Evolutionary conservation across 2,797 vertebrate species (phyloP).

Genomic region (Sparidentex hasta): DNA sequence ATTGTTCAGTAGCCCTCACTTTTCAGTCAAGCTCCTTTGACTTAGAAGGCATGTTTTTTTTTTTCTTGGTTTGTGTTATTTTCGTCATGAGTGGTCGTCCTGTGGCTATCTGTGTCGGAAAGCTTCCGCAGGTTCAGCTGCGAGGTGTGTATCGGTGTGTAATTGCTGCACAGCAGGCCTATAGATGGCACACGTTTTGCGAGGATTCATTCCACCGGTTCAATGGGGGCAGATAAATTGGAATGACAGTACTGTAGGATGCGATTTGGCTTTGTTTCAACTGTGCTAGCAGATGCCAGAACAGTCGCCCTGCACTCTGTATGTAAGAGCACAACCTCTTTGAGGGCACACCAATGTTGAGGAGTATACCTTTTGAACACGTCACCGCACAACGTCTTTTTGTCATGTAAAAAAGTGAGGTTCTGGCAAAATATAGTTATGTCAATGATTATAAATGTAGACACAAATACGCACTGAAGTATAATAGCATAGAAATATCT

Average conservation of each 20-base stretch:
- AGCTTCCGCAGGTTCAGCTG: constrained; percentile 49
- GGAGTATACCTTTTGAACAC: constrained; percentile 69
- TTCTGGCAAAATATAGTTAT: constrained; percentile 81
- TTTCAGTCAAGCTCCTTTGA: constrained; percentile 70
- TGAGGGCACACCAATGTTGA: constrained; percentile 64
- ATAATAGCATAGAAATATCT: constrained; percentile 77
- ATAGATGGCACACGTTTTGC: constrained; percentile 59
- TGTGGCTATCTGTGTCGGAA: constrained; percentile 35
- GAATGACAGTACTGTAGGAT: constrained; percentile 76
- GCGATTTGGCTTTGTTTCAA: constrained; percentile 82
- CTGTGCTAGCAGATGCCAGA: constrained; percentile 58
- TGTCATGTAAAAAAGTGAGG: constrained; percentile 74
- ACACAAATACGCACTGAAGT: constrained; percentile 76
- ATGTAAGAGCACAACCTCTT: constrained; percentile 56
- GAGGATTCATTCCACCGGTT: constrained; percentile 59
- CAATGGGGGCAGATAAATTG: constrained; percentile 58
- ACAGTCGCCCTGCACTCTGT: constrained; percentile 58
- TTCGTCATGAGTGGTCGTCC: constrained; percentile 35
- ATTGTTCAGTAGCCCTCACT: constrained; percentile 76
- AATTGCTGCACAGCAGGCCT: constrained; percentile 61
- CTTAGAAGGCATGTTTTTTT: constrained; percentile 65
- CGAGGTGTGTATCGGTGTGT: constrained; percentile 49
- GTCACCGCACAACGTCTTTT: constrained; percentile 60
- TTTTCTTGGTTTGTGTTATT: neutral
- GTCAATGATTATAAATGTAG: constrained; percentile 74